phyloP scores from a whole-genome alignment of 2,888 invertebrate genomes.

The Athripsodes cinereus region DNA sequence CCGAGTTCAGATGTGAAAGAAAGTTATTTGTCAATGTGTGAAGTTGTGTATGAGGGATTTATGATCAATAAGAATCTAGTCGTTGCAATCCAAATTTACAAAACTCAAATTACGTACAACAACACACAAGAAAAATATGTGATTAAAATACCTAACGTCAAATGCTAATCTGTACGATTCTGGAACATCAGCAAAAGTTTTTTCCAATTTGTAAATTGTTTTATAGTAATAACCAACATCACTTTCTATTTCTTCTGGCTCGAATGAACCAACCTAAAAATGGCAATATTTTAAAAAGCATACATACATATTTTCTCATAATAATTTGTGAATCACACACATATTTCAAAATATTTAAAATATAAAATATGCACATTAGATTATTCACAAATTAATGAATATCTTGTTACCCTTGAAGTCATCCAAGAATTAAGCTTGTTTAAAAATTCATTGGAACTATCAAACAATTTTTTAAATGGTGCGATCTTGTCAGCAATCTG shows the following conservation, averaged over 20 bases:
- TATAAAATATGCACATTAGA: no score
- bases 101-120: no score
- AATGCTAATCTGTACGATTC: conserved; percentile 65
- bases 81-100: no score
- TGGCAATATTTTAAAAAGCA: no score
- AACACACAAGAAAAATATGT: no score
- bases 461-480: conserved; percentile 84
- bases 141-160: conserved; percentile 42
- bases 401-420: conserved; percentile 49
- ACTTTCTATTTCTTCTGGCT: conserved; percentile 83
- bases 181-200: conserved; percentile 72
- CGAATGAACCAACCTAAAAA: conserved; percentile 73
- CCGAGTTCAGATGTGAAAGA: no score
- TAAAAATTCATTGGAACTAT: conserved; percentile 81
- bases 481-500: conserved; percentile 69
- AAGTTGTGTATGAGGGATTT: no score
- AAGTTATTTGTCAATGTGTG: no score
- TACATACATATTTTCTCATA: no score
- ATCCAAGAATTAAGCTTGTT: conserved; percentile 82
- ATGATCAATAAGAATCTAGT: no score
- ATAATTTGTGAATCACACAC: no score
- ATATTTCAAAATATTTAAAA: no score
- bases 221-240: conserved; percentile 66
- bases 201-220: conserved; percentile 82
- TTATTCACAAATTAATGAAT: neutral